A percentile compares a stretch with the other conserved stretches of the same genome.
These are phyloP conservation scores for Caenorhabditis latens DNA, from an alignment of 1,140 invertebrate genomes.

Conservation along the genomic window DNA sequence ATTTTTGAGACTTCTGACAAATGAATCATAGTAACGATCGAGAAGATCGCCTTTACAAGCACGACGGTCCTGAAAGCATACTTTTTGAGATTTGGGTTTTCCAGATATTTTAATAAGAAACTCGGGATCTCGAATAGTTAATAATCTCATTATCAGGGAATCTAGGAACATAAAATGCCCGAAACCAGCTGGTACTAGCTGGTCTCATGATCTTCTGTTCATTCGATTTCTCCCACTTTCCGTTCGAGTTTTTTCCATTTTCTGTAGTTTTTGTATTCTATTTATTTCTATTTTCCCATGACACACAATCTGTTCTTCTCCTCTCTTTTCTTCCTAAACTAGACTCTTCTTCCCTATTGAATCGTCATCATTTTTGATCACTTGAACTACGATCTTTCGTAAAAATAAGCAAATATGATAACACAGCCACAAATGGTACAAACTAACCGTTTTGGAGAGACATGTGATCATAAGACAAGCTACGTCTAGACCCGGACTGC, in stretches of 20 bases:
- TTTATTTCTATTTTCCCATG: neutral
- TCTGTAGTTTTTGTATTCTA: neutral
- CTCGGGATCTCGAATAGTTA: no score
- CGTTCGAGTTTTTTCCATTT: neutral
- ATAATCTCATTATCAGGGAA: no score
- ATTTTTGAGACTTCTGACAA: neutral
- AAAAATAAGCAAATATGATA: neutral
- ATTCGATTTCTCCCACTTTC: no score
- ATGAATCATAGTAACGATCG: conserved; percentile 17
- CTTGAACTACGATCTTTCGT: neutral
- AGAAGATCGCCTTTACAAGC: neutral
- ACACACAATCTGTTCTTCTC: neutral
- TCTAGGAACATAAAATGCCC: no score
- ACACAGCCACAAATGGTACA: neutral
- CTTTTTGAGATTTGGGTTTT: no score
- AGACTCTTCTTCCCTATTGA: neutral
- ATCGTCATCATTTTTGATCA: conserved; percentile 24
- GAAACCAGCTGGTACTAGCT: no score
- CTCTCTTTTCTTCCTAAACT: neutral
- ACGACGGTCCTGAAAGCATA: conserved; percentile 13
- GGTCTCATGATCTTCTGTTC: no score
- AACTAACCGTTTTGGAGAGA: conserved; percentile 32
- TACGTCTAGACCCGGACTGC: conserved; percentile 20
- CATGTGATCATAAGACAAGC: conserved; percentile 35
- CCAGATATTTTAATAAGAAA: no score